Evolutionary conservation across 2,888 invertebrate species (phyloP).

Genomic region (Eustalomyia histrio): DNA sequence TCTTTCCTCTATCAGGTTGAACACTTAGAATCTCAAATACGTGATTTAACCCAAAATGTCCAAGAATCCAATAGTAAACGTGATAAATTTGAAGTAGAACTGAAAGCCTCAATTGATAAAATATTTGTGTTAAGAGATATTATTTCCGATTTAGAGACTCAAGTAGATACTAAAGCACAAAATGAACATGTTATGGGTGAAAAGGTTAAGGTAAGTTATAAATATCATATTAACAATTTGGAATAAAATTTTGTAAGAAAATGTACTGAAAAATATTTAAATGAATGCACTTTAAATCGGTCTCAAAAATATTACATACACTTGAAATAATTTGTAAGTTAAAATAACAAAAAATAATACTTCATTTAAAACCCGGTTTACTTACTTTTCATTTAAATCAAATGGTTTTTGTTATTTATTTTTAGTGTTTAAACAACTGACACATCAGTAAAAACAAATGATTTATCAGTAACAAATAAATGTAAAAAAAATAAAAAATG

Average conservation of each 20-base stretch:
- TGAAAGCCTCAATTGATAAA: constrained; percentile 88
- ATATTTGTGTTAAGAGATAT: constrained; percentile 87
- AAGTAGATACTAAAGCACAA: constrained; percentile 85
- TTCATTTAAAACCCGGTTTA: too few relatives aligned
- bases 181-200: constrained; percentile 84
- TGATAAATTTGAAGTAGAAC: constrained; percentile 85
- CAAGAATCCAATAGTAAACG: constrained; percentile 83
- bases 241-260: background rate
- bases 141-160: constrained; percentile 87
- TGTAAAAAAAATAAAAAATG: too few relatives aligned
- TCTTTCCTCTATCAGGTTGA: constrained; percentile 83
- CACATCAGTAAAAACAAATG: too few relatives aligned
- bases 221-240: background rate
- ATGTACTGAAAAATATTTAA: too few relatives aligned
- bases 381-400: too few relatives aligned
- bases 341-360: too few relatives aligned
- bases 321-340: too few relatives aligned
- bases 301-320: too few relatives aligned
- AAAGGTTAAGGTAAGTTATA: constrained; percentile 74
- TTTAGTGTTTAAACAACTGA: too few relatives aligned
- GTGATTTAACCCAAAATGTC: constrained; percentile 84
- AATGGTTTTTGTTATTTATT: too few relatives aligned
- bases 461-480: too few relatives aligned
- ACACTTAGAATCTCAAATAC: constrained; percentile 87
- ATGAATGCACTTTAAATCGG: too few relatives aligned